These are phyloP conservation scores for Pelobates cultripes DNA, from an alignment of 2,797 vertebrate species.

Conservation along the genomic window DNA sequence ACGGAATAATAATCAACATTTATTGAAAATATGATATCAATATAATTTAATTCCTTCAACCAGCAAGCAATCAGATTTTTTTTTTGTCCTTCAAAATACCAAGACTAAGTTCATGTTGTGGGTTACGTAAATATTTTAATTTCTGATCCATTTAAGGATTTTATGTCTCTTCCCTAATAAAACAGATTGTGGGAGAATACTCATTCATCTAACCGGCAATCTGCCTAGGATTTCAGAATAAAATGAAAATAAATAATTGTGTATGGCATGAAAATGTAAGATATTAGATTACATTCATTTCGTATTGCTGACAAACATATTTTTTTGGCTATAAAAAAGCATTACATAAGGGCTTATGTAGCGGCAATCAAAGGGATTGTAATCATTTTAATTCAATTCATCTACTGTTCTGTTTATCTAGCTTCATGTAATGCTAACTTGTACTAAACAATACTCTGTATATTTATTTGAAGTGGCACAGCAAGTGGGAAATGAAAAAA, in stretches of 20 bases:
- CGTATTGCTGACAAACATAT: conserved; percentile 60
- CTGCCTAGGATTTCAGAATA: conserved; percentile 68
- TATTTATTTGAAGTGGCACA: conserved; percentile 29
- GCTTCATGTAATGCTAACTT: conserved; percentile 35
- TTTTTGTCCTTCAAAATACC: conserved; percentile 45
- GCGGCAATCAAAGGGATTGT: conserved; percentile 67
- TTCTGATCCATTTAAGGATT: conserved; percentile 66
- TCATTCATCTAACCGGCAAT: conserved; percentile 63
- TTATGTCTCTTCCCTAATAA: conserved; percentile 60
- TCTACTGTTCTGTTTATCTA: conserved; percentile 44
- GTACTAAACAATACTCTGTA: conserved; percentile 24
- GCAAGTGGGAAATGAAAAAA: conserved; percentile 26
- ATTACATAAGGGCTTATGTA: conserved; percentile 62
- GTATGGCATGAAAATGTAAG: conserved; percentile 64
- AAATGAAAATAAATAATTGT: conserved; percentile 70
- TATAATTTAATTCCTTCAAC: conserved; percentile 22
- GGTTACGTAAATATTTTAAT: conserved; percentile 65
- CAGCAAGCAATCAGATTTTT: neutral
- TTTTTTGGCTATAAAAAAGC: conserved; percentile 61
- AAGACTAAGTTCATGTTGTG: conserved; percentile 58
- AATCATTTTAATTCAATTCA: conserved; percentile 47
- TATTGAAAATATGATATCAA: conserved; percentile 51
- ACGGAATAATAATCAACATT: conserved; percentile 42
- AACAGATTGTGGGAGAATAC: conserved; percentile 62
- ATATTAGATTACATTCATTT: conserved; percentile 66